These are phyloP conservation scores for Elgonia sp. DNA, from an alignment of 2,888 invertebrate species.

Conservation along the genomic window DNA sequence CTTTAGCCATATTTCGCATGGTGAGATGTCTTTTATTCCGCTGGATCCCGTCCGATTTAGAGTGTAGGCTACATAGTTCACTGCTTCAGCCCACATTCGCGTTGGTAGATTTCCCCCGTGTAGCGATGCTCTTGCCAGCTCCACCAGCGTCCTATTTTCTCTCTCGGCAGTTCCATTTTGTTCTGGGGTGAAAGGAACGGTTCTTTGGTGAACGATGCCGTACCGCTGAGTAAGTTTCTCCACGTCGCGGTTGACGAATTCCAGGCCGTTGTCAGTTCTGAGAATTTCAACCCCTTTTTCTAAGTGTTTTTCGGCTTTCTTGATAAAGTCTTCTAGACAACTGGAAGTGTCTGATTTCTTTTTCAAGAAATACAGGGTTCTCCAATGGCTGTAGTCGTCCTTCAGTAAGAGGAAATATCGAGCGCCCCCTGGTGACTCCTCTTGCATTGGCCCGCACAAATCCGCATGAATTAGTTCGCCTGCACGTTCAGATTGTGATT, in stretches of 20 bases:
- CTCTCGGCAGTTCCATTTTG: conserved; percentile 73
- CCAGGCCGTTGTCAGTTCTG: conserved; percentile 23
- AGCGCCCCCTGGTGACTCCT: conserved; percentile 52
- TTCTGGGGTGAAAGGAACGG: conserved; percentile 63
- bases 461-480: conserved; percentile 75
- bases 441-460: conserved; percentile 74
- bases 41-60: conserved; percentile 52
- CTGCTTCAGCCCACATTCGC: conserved; percentile 39
- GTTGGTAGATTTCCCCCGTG: background rate
- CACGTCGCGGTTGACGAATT: conserved; percentile 66
- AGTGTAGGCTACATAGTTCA: conserved; percentile 42
- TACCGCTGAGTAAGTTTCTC: conserved; percentile 27
- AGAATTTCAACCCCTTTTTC: background rate
- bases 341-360: conserved; percentile 52
- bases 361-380: conserved; percentile 57
- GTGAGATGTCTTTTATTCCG: background rate
- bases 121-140: conserved; percentile 61
- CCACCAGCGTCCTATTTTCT: conserved; percentile 72
- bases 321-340: conserved; percentile 42
- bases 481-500: conserved; percentile 40
- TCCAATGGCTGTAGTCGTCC: conserved; percentile 62
- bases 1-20: conserved; percentile 44
- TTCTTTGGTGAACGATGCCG: conserved; percentile 65
- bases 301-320: conserved; percentile 24
- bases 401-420: conserved; percentile 65